Percentiles rank a stretch among this genome's conserved stretches.
Conservation (phyloP, 2,888 invertebrate genomes). For the Orchesellides sinensis region DNA sequence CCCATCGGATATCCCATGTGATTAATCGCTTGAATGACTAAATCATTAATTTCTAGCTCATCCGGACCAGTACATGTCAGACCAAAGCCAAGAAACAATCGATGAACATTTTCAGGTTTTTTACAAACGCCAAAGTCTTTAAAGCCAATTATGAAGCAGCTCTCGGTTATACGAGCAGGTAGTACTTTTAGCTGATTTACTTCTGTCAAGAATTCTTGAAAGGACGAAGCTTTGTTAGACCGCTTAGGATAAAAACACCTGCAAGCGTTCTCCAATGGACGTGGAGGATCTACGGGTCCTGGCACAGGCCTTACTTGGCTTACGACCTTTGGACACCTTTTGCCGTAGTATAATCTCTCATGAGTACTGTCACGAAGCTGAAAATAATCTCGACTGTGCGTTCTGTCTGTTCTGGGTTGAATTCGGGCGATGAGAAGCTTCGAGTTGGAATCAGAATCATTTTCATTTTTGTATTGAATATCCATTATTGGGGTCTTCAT, state of each 20-base stretch:
- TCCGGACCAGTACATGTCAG: background rate
- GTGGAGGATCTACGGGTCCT: background rate
- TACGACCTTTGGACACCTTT: background rate
- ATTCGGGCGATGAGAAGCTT: background rate
- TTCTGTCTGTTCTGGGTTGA: background rate
- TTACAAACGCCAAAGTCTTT: background rate
- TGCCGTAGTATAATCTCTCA: background rate
- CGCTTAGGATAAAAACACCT: background rate
- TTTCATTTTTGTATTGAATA: background rate
- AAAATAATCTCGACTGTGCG: background rate
- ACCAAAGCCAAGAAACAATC: conserved; percentile 1
- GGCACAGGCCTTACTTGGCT: background rate
- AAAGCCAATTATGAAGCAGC: background rate
- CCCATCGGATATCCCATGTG: conserved; percentile 16
- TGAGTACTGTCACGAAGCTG: background rate
- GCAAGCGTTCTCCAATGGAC: background rate
- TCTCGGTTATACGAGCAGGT: no score
- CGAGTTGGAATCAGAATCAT: background rate
- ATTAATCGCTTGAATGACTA: background rate
- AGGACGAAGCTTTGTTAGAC: no score
- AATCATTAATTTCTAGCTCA: conserved; percentile 2
- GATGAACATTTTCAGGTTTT: background rate
- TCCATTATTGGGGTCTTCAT: background rate
- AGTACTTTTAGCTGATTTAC: no score
- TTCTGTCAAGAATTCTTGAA: no score